Percentiles rank a stretch among this genome's conserved stretches.
phyloP scores from a whole-genome alignment of 2,797 vertebrate genomes.

The Numenius phaeopus region DNA sequence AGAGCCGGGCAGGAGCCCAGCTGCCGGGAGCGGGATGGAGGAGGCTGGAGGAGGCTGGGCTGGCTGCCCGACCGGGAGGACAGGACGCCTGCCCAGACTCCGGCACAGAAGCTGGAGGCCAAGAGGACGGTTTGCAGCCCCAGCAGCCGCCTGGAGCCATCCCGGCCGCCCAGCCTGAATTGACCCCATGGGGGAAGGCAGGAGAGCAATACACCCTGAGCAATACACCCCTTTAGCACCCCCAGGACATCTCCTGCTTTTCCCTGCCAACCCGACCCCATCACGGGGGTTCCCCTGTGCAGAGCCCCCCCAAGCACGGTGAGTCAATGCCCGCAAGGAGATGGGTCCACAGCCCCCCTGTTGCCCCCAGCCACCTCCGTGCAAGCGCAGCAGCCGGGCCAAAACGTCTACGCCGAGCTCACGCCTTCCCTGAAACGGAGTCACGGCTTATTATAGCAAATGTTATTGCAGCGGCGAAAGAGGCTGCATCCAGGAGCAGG shows the following conservation, averaged over 20 bases:
- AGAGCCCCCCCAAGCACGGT: fast-evolving
- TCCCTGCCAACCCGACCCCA: neutral
- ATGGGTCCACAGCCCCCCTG: fast-evolving
- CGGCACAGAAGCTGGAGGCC: neutral
- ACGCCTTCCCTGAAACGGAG: neutral
- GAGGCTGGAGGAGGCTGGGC: neutral
- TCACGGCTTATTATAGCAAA: neutral
- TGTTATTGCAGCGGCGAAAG: neutral
- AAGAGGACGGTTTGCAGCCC: neutral
- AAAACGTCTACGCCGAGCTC: neutral
- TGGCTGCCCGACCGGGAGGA: neutral
- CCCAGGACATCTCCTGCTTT: neutral
- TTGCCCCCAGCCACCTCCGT: neutral
- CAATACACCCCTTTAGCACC: no score
- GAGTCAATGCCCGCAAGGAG: neutral
- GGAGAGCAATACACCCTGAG: neutral
- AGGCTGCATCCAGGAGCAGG: constrained; percentile 42
- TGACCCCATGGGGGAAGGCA: neutral
- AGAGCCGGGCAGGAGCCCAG: neutral
- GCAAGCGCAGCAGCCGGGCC: neutral
- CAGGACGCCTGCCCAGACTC: neutral
- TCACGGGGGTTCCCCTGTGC: fast-evolving
- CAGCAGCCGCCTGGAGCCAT: neutral
- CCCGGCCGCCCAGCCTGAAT: neutral
- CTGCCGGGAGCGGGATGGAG: fast-evolving